A percentile compares a stretch with the other conserved stretches of the same genome.
These are phyloP conservation scores for Pholis gunnellus DNA, from an alignment of 2,113 vertebrate species.

Conservation along the genomic window DNA sequence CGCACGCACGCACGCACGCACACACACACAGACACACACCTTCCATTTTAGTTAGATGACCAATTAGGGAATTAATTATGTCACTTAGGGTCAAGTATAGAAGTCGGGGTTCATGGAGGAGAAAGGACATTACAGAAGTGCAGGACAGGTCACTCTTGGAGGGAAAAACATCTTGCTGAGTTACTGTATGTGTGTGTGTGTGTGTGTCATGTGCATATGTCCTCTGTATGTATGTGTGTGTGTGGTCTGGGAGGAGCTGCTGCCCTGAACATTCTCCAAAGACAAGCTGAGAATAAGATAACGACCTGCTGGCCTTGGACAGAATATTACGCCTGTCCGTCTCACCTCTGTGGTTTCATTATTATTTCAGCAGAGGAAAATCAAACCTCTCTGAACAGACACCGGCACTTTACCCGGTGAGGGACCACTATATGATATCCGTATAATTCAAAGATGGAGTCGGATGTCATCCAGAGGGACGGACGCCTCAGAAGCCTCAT, in stretches of 20 bases:
- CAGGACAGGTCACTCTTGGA: constrained; percentile 10
- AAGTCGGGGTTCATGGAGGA: background rate
- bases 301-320: constrained; percentile 42
- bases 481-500: background rate
- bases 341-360: background rate
- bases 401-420: background rate
- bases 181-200: background rate
- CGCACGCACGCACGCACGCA: too few species aligned
- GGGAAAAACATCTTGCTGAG: background rate
- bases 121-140: background rate
- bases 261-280: constrained; percentile 46
- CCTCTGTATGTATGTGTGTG: background rate
- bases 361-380: constrained; percentile 25
- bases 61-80: background rate
- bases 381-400: constrained; percentile 9
- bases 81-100: background rate
- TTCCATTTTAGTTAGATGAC: background rate
- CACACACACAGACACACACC: background rate
- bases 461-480: background rate
- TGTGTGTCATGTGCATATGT: background rate
- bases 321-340: constrained; percentile 46
- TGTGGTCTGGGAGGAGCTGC: constrained; percentile 1
- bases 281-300: constrained; percentile 59
- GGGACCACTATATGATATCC: background rate
- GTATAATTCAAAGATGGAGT: constrained; percentile 10